Evolutionary conservation across 2,797 vertebrate species (phyloP).

Genomic region (Eulemur mongoz): DNA sequence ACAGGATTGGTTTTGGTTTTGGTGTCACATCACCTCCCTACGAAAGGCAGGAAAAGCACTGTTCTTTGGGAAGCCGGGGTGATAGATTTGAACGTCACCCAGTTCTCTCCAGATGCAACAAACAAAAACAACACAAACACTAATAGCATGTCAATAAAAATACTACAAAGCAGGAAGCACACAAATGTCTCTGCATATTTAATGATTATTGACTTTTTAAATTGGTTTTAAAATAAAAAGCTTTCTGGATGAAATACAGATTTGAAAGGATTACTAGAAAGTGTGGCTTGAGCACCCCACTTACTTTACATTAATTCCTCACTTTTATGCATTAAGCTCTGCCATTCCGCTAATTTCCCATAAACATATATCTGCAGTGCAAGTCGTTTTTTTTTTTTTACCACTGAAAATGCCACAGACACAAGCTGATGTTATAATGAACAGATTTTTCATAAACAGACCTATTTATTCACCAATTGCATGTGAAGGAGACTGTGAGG

Average conservation of each 20-base stretch:
- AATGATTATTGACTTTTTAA: conserved; percentile 78
- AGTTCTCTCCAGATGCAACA: not conserved
- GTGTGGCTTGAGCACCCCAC: not conserved
- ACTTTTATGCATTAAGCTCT: not conserved
- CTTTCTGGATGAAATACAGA: conserved; percentile 63
- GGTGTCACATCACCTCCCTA: not conserved
- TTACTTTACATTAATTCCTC: not conserved
- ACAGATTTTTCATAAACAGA: conserved; percentile 73
- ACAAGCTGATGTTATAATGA: conserved; percentile 32
- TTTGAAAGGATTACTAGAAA: conserved; percentile 47
- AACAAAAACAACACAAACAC: not conserved
- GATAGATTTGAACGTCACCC: not conserved
- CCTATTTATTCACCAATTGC: conserved; percentile 67
- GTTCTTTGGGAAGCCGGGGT: too few relatives aligned
- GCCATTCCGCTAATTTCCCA: conserved; percentile 22
- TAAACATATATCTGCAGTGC: conserved; percentile 18
- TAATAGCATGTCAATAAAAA: conserved; percentile 49
- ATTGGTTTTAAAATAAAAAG: conserved; percentile 69
- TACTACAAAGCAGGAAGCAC: conserved; percentile 60
- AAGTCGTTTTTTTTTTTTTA: conserved; percentile 40
- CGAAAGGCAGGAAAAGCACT: too few relatives aligned
- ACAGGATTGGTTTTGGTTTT: accelerated
- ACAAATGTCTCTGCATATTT: conserved; percentile 72
- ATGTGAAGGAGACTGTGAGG: conserved; percentile 52
- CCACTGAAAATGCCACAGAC: not conserved